Base-by-base conservation (phyloP, 1,140 invertebrate genomes). In the Papilio aristodemus region DNA sequence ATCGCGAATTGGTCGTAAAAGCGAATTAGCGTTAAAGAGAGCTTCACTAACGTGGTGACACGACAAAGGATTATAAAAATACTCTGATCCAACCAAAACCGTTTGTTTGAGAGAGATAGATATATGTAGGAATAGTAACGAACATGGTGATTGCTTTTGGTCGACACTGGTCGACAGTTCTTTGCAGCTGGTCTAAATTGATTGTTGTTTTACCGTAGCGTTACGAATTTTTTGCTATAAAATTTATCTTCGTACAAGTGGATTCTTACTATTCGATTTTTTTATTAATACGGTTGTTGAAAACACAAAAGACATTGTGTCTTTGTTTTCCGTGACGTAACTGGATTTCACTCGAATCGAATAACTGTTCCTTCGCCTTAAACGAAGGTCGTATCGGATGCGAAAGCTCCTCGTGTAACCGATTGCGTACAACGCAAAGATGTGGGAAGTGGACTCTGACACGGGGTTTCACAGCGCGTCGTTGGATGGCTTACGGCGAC, bases 401-500 rank as follows among this genome's bases (percentile, higher is more conserved):
- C 77, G 71, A 68, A 87, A 87, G 85, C 77, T 82, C 68, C 74
- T 80, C 43, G 71, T 77, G 71, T 81, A 71, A 46, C 27, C 63
- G 63, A 50, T 76, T 64, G 57, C 58, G 74, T 80, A 75, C 74
- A 64, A 66, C 71, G 69, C 69, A 59, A 79, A 50, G 70, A 92
- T 90, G 90, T 90, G 88, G 90, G 90, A 90, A 85, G 74, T 85
- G 58, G 88, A 91, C 71, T 92, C 88, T 76, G 88, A 86, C 71
- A 83, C 82, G 71, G 87, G 81, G 72, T 88, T 85, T 60, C 85
- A 86, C 43, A 92, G 91, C 62, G 84, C 78, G 68, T 92, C 92
- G 63, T 92, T 89, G 71, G 87, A 90, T 71, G 91, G 91, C 32
- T 76, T 94, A 67, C 88, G 93, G 69, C 92, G 93, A 68, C 85